Evolutionary conservation across 2,888 invertebrate genomes (phyloP).

Genomic region (Spodoptera exigua): DNA sequence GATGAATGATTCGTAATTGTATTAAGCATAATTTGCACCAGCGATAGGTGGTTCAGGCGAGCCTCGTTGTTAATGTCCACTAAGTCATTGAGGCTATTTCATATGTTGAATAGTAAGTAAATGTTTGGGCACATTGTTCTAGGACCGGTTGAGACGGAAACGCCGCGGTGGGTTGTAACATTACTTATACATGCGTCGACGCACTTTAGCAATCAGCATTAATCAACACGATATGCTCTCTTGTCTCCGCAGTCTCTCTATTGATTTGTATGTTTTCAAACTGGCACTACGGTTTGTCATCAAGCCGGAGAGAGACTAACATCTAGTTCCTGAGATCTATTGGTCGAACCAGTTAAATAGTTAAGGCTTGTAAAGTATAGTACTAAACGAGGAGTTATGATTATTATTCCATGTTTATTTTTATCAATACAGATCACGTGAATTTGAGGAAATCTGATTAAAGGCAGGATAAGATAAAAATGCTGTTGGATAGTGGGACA

Average conservation of each 20-base stretch:
- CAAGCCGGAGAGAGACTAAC: slow-evolving; percentile 39
- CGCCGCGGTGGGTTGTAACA: slow-evolving; percentile 81
- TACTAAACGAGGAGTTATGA: slow-evolving; percentile 41
- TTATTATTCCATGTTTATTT: slow-evolving; percentile 42
- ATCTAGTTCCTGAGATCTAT: slow-evolving; percentile 42
- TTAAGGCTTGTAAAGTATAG: slow-evolving; percentile 35
- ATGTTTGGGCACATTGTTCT: slow-evolving; percentile 86
- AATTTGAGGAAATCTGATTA: too few relatives aligned
- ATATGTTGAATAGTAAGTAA: slow-evolving; percentile 75
- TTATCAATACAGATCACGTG: too few relatives aligned
- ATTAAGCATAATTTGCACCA: slow-evolving; percentile 61
- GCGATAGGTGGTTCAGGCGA: slow-evolving; percentile 45
- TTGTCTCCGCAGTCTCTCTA: slow-evolving; percentile 77
- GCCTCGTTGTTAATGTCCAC: slow-evolving; percentile 59
- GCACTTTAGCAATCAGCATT: slow-evolving; percentile 89
- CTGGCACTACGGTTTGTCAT: slow-evolving; percentile 53
- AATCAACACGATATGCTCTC: slow-evolving; percentile 85
- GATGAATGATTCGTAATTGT: slow-evolving; percentile 66
- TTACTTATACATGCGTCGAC: slow-evolving; percentile 88
- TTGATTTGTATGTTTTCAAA: slow-evolving; percentile 84
- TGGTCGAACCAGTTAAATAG: slow-evolving; percentile 46
- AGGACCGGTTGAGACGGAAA: slow-evolving; percentile 86
- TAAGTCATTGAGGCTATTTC: slow-evolving; percentile 70
- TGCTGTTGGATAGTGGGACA: background rate
- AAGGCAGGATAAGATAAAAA: too few relatives aligned